These are phyloP conservation scores for Apogon talboti DNA, from an alignment of 2,797 vertebrate species.

Conservation along the genomic window DNA sequence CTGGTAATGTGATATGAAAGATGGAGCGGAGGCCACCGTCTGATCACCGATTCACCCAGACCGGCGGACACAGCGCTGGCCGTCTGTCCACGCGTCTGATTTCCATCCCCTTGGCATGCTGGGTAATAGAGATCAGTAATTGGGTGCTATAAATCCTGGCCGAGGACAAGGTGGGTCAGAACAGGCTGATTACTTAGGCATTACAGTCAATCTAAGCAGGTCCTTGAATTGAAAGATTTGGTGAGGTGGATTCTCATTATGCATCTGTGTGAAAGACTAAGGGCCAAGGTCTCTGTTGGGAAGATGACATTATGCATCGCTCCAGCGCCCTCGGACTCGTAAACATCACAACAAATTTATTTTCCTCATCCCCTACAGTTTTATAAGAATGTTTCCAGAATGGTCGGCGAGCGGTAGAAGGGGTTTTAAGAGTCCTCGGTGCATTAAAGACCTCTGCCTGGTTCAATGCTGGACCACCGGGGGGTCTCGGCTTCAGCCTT, in stretches of 20 bases:
- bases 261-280: slow-evolving; percentile 64
- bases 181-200: slow-evolving; percentile 86
- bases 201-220: slow-evolving; percentile 83
- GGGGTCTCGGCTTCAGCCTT: too few species aligned
- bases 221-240: slow-evolving; percentile 85
- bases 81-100: slow-evolving; percentile 68
- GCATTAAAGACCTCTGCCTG: slow-evolving; percentile 28
- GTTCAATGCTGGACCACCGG: slow-evolving; percentile 32
- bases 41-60: slow-evolving; percentile 62
- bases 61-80: slow-evolving; percentile 53
- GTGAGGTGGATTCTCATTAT: slow-evolving; percentile 83
- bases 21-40: slow-evolving; percentile 46
- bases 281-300: slow-evolving; percentile 73
- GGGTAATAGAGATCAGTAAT: slow-evolving; percentile 84
- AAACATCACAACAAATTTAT: slow-evolving; percentile 78
- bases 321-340: slow-evolving; percentile 68
- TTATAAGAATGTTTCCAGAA: slow-evolving; percentile 63
- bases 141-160: slow-evolving; percentile 85
- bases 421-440: slow-evolving; percentile 51
- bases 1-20: slow-evolving; percentile 51
- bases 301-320: slow-evolving; percentile 64
- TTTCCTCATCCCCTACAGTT: slow-evolving; percentile 61
- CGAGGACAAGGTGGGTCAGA: slow-evolving; percentile 87
- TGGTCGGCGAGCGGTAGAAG: slow-evolving; percentile 17
- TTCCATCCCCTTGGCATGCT: slow-evolving; percentile 68